phyloP scores from a whole-genome alignment of 2,888 invertebrate genomes.

The Ethmia dodecea region DNA sequence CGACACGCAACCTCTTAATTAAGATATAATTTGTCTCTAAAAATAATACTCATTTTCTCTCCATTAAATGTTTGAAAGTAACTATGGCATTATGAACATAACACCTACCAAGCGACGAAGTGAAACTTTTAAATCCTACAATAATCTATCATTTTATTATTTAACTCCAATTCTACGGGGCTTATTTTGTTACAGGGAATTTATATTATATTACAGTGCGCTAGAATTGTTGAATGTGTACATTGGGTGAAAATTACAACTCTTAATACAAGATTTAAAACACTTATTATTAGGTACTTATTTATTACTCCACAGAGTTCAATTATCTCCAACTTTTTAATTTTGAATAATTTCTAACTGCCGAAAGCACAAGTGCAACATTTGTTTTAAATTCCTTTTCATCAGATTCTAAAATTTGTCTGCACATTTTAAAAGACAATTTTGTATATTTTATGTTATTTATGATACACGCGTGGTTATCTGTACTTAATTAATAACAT shows the following conservation, averaged over 20 bases:
- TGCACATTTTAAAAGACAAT: too few relatives aligned
- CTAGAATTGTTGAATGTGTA: slow-evolving; percentile 61
- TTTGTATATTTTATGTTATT: too few relatives aligned
- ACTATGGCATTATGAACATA: slow-evolving; percentile 64
- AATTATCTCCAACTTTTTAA: too few relatives aligned
- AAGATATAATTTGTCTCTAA: slow-evolving; percentile 75
- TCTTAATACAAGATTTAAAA: slow-evolving; percentile 39
- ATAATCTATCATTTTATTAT: slow-evolving; percentile 38
- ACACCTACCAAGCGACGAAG: slow-evolving; percentile 60
- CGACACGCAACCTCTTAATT: slow-evolving; percentile 72
- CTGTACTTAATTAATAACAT: too few relatives aligned
- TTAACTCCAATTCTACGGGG: slow-evolving; percentile 44
- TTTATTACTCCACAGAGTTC: slow-evolving; percentile 4
- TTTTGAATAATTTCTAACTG: too few relatives aligned
- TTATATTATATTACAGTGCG: slow-evolving; percentile 68
- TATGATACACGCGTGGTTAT: too few relatives aligned
- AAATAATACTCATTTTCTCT: slow-evolving; percentile 71
- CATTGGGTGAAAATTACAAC: slow-evolving; percentile 58
- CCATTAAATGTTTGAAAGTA: slow-evolving; percentile 51
- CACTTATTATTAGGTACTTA: too few relatives aligned
- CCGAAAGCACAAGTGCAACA: too few relatives aligned
- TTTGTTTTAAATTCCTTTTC: too few relatives aligned
- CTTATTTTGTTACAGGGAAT: slow-evolving; percentile 53
- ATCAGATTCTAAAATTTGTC: too few relatives aligned
- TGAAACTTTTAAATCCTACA: slow-evolving; percentile 47